Conservation (phyloP, 2,113 vertebrate genomes). For the Macrotis lagotis region DNA sequence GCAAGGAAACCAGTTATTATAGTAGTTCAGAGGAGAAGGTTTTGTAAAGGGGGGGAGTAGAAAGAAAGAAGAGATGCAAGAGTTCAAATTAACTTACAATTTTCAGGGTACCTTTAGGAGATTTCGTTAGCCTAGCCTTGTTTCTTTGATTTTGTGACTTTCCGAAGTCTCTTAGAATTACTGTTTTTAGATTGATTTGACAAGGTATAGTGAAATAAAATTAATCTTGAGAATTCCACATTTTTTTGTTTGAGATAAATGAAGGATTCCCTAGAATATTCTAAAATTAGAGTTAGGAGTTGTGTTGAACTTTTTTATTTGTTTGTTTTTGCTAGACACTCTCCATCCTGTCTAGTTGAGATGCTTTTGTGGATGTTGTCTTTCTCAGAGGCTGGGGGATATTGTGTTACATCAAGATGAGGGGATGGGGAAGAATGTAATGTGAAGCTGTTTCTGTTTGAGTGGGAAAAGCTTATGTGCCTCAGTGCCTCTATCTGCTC, state of each 20-base stretch:
- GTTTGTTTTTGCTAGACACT: not conserved
- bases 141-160: not conserved
- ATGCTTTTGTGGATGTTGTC: not conserved
- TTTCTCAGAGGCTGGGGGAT: conserved; percentile 1
- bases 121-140: not conserved
- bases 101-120: conserved; percentile 30
- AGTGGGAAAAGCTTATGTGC: conserved; percentile 3
- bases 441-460: not conserved
- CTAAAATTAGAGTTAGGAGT: conserved; percentile 11
- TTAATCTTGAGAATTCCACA: conserved; percentile 45
- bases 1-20: not conserved
- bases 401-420: not conserved
- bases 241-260: conserved; percentile 8
- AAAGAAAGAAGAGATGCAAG: not conserved
- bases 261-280: conserved; percentile 13
- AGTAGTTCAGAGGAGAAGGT: not conserved
- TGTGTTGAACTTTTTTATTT: too few relatives aligned
- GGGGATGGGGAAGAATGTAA: not conserved
- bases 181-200: conserved; percentile 22
- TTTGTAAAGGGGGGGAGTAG: not conserved
- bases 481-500: conserved; percentile 35
- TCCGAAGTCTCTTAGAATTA: not conserved
- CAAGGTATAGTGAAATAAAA: conserved; percentile 43
- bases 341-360: not conserved
- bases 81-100: not conserved